phyloP scores from a whole-genome alignment of 2,113 vertebrate genomes.

The Pelodiscus sinensis region DNA sequence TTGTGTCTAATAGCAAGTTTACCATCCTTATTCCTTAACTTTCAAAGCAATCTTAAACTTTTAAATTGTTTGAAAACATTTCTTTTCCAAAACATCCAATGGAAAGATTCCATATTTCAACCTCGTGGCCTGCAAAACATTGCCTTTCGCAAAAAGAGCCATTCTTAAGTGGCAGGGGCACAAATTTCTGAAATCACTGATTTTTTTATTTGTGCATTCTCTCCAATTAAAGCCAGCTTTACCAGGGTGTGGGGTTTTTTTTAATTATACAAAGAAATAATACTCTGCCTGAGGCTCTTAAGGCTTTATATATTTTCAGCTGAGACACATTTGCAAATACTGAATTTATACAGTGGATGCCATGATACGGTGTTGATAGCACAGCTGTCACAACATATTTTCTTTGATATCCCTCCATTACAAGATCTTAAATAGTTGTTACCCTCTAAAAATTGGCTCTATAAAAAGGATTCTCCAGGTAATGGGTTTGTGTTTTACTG shows the following conservation, averaged over 20 bases:
- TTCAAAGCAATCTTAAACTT: not conserved
- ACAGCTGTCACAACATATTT: not conserved
- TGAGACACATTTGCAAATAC: not conserved
- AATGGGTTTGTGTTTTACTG: not conserved
- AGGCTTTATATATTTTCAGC: not conserved
- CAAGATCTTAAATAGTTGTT: not conserved
- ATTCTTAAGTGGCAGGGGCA: not conserved
- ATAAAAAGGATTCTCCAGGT: not conserved
- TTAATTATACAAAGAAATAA: not conserved
- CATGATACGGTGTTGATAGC: not conserved
- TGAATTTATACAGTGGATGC: not conserved
- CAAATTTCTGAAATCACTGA: not conserved
- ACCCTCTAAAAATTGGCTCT: slow-evolving; percentile 11
- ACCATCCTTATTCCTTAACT: not conserved
- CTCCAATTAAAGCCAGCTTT: slow-evolving; percentile 7
- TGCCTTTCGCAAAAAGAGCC: not conserved
- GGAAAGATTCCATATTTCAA: not conserved
- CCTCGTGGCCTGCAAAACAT: not conserved
- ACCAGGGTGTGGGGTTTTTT: not conserved
- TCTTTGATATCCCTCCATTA: not conserved
- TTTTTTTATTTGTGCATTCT: not conserved
- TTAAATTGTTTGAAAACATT: not conserved
- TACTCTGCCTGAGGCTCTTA: not conserved
- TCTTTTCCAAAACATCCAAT: not conserved
- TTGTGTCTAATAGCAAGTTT: slow-evolving; percentile 6